phyloP scores from a whole-genome alignment of 1,140 invertebrate genomes.

The Aplysia californica region DNA sequence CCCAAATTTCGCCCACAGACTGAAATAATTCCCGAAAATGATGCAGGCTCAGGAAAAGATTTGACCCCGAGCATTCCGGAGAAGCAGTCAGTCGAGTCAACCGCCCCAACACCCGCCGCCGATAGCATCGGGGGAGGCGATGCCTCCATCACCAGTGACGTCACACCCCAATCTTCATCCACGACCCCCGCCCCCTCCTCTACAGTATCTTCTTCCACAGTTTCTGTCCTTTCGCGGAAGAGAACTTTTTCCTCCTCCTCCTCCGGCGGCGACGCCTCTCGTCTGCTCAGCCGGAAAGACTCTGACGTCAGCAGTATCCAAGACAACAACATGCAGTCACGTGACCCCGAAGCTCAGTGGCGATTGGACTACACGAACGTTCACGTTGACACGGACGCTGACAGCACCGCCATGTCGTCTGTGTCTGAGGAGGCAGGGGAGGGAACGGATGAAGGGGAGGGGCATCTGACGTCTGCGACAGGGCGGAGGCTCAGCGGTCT shows the following conservation, averaged over 20 bases:
- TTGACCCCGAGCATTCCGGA: too few species aligned
- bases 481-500: slow-evolving; percentile 12
- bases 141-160: too few species aligned
- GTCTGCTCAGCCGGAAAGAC: background rate
- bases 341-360: slow-evolving; percentile 49
- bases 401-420: slow-evolving; percentile 24
- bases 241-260: too few species aligned
- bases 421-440: background rate
- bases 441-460: background rate
- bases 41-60: background rate
- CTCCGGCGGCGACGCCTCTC: background rate
- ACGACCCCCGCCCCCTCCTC: too few species aligned
- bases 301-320: background rate
- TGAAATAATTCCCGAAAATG: slow-evolving; percentile 8
- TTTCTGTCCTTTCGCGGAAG: too few species aligned
- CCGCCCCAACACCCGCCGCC: too few species aligned
- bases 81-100: too few species aligned
- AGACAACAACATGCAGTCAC: slow-evolving; percentile 32
- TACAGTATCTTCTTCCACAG: too few species aligned
- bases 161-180: too few species aligned
- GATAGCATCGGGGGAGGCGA: too few species aligned
- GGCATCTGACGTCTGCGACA: background rate
- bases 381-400: slow-evolving; percentile 51
- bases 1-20: background rate
- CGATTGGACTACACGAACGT: slow-evolving; percentile 57